Evolutionary conservation across 2,888 invertebrate species (phyloP), one percentile per base, ranked within the genome.

Genomic region (Choreutis nemorana): DNA sequence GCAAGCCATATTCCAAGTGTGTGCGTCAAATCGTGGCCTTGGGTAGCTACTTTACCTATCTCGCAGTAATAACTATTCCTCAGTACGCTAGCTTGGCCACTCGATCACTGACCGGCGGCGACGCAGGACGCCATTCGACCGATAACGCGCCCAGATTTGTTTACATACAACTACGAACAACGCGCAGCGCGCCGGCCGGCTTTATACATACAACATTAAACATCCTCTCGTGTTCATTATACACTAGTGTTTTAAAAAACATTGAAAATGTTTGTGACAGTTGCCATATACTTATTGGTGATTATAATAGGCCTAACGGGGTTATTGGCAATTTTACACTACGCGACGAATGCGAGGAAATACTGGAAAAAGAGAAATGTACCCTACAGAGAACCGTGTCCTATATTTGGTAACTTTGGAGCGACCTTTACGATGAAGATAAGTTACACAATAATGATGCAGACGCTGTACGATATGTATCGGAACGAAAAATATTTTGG

Each of bases 361-460:
- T 67, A 78, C 45, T 79, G 79, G 79, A 40, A 47, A 6, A 33
- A 41, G 27, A 64, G 54, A 44, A 71, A 75, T 39, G 72, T 79
- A 30, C 63, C 71, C 1, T 78, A 71, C 36, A 63, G 64, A 42
- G 72, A 78, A 37, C 79, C 79, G 15, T 77, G 73, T 29, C 79
- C 79, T 2, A 55, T 79, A 42, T 73, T 79, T 33, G 79, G 79
- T n/a, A 78, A 79, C 42, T 78, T 79, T 36, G 77, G 75, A 18
- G 66, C 75, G 6, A 68, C 66, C 3, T 56, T 77, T 27, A 65
- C 54, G 2, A 68, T 70, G 67, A 60, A 62, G 27, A 49, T 41
- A 27, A 77, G 77, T 44, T 78, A 78, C 38, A 55, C 71, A 8
- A 56, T 53, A 28, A 77, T 59, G 66, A 48, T 77, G 12, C 54